phyloP scores from a whole-genome alignment of 2,113 vertebrate genomes.

The Silurus asotus region DNA sequence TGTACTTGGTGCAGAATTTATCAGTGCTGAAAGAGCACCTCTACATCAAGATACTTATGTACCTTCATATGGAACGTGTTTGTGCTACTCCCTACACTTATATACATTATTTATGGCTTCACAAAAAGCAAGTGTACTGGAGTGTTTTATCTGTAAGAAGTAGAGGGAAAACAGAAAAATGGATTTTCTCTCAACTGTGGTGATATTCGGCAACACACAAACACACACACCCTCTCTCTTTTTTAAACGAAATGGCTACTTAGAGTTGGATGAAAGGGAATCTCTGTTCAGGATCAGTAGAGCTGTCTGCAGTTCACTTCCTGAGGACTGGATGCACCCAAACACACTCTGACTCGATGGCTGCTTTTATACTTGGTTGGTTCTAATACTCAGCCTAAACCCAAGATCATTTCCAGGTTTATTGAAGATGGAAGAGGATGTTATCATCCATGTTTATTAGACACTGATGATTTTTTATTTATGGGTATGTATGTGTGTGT shows the following conservation, averaged over 20 bases:
- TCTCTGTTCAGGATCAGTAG: constrained; percentile 8
- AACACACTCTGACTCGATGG: neutral
- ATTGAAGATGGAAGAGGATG: neutral
- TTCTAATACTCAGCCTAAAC: neutral
- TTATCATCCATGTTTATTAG: neutral
- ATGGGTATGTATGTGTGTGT: too few species aligned
- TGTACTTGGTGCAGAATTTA: constrained; percentile 59
- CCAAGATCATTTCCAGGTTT: neutral
- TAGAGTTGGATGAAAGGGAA: constrained; percentile 33
- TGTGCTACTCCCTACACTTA: constrained; percentile 42
- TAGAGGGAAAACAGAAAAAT: constrained; percentile 37
- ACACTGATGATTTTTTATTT: neutral
- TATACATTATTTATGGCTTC: constrained; percentile 66
- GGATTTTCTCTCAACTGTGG: constrained; percentile 38
- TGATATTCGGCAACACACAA: constrained; percentile 23
- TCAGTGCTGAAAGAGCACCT: constrained; percentile 58
- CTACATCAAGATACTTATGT: constrained; percentile 45
- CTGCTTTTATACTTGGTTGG: neutral
- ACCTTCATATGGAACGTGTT: constrained; percentile 33
- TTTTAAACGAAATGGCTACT: constrained; percentile 20
- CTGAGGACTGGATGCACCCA: neutral
- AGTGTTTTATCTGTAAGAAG: constrained; percentile 49
- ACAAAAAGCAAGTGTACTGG: constrained; percentile 51
- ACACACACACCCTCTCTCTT: neutral
- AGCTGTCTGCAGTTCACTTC: constrained; percentile 13